A percentile compares a stretch with the other conserved stretches of the same genome.
Conservation (phyloP, 2,797 vertebrate genomes). For the Potorous gilbertii region DNA sequence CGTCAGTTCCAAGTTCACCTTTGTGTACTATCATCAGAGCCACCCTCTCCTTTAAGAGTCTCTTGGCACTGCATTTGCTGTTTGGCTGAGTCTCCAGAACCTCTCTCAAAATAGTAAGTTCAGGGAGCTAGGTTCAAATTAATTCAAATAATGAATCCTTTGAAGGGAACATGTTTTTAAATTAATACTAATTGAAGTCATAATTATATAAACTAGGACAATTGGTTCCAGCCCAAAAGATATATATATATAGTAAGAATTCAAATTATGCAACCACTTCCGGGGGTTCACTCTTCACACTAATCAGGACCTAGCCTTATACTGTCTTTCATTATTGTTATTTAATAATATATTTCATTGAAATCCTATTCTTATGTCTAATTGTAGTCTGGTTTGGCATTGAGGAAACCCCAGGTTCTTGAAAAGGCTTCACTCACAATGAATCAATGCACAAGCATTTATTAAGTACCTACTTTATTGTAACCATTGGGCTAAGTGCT, state of each 20-base stretch:
- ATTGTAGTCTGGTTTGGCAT: background rate
- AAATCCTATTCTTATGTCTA: background rate
- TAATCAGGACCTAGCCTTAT: background rate
- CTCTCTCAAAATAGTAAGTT: background rate
- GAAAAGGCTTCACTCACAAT: background rate
- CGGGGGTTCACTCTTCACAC: background rate
- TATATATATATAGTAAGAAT: background rate
- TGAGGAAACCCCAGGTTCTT: background rate
- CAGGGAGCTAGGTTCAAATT: background rate
- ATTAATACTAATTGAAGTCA: background rate
- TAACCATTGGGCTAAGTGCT: background rate
- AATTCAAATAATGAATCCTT: background rate
- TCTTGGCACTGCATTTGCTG: background rate
- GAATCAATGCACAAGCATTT: background rate
- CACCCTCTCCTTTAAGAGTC: background rate
- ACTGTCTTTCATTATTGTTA: background rate
- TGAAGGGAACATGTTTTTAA: background rate
- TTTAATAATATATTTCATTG: background rate
- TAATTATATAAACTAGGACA: background rate
- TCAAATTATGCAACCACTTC: background rate
- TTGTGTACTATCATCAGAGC: background rate
- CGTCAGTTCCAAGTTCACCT: background rate
- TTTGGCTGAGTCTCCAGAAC: background rate
- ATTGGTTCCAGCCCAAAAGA: background rate
- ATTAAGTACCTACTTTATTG: background rate